Conservation (phyloP, 2,113 vertebrate species). For the Orientallactaga bullata region DNA sequence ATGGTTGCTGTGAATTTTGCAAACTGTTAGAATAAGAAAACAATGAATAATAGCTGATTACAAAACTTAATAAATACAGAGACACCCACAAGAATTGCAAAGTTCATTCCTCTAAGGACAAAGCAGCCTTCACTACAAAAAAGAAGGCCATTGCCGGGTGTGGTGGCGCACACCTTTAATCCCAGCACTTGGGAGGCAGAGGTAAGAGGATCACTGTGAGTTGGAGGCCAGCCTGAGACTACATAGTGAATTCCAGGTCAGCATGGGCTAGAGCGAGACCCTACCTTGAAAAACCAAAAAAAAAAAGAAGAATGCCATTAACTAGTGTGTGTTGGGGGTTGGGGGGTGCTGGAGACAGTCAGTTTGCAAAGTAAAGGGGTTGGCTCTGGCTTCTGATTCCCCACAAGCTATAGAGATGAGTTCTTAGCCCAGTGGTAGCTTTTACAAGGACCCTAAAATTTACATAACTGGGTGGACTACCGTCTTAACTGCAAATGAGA, state of each 20-base stretch:
- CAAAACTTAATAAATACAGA: not conserved
- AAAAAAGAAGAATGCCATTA: not conserved
- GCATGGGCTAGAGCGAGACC: too few species aligned
- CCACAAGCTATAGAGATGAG: not conserved
- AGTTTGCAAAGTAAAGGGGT: not conserved
- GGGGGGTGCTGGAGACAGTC: too few species aligned
- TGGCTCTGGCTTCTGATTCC: not conserved
- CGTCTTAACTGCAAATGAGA: not conserved
- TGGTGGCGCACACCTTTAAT: too few species aligned
- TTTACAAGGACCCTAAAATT: not conserved
- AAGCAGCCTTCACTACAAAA: not conserved
- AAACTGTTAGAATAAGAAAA: slow-evolving; percentile 54
- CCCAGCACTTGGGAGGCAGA: too few species aligned
- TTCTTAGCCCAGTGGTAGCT: not conserved
- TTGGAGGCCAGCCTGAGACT: too few species aligned
- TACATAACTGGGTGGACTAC: not conserved
- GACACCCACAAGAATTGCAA: not conserved
- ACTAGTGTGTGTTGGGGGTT: not conserved
- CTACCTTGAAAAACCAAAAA: too few species aligned
- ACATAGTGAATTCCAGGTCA: too few species aligned
- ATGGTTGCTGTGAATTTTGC: not conserved
- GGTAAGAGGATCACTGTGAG: too few species aligned
- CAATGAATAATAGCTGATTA: not conserved
- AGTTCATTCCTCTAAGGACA: not conserved
- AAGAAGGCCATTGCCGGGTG: too few species aligned